phyloP scores from a whole-genome alignment of 92 coral and sea anemone species.

The Parazoanthus darwini region DNA sequence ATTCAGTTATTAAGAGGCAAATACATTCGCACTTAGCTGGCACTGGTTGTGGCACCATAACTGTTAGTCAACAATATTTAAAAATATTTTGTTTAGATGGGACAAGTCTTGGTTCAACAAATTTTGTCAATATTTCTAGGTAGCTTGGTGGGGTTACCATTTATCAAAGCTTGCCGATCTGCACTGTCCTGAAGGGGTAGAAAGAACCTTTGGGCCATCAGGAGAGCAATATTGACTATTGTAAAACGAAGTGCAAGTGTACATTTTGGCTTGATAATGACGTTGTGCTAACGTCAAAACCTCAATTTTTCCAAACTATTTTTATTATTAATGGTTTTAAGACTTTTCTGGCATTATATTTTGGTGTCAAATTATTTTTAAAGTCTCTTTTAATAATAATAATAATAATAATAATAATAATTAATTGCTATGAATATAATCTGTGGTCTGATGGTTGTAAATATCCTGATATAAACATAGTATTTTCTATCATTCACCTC shows the following conservation, averaged over 20 bases:
- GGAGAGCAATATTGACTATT: slow-evolving; percentile 7
- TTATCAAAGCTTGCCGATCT: slow-evolving; percentile 3
- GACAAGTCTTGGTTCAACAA: neutral
- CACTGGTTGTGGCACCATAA: slow-evolving; percentile 9
- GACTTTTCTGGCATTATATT: neutral
- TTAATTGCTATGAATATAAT: neutral
- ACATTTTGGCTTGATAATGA: slow-evolving; percentile 6
- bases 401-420: neutral
- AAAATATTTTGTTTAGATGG: slow-evolving; percentile 1
- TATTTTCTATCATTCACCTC: slow-evolving; percentile 2
- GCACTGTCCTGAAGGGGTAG: slow-evolving; percentile 6
- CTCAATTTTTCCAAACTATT: neutral
- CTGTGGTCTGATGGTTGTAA: neutral
- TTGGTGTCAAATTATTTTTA: neutral
- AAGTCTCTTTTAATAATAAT: neutral
- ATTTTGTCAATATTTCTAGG: neutral
- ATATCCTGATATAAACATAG: neutral
- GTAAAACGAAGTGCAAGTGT: neutral
- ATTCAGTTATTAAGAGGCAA: slow-evolving; percentile 1
- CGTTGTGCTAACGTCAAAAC: neutral
- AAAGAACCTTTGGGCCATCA: slow-evolving; percentile 4
- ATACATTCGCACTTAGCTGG: neutral
- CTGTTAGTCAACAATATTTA: slow-evolving; percentile 5
- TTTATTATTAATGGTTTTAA: slow-evolving; percentile 3
- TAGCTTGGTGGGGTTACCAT: neutral